Conservation (phyloP, 2,113 vertebrate genomes). For the Turdus rufiventris region DNA sequence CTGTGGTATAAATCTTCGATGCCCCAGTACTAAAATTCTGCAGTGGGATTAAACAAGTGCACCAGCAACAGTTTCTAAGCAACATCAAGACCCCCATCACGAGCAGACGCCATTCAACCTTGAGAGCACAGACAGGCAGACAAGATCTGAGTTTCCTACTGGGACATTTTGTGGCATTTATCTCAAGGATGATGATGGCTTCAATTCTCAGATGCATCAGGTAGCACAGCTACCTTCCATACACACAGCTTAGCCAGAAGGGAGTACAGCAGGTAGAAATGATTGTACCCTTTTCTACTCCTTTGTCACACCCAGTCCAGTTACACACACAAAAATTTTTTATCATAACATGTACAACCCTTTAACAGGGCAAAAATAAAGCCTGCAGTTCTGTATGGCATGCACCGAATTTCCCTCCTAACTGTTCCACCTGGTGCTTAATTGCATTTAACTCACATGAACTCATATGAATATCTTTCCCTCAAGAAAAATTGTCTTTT, state of each 20-base stretch:
- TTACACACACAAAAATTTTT: not conserved
- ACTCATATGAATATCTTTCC: not conserved
- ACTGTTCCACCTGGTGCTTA: not conserved
- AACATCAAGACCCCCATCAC: not conserved
- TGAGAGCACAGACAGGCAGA: not conserved
- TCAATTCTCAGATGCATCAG: fast-evolving
- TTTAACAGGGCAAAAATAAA: not conserved
- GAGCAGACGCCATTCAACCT: not conserved
- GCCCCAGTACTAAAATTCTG: not conserved
- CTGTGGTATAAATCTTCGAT: not conserved
- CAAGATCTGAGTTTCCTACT: not conserved
- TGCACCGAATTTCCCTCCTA: not conserved
- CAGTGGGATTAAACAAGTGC: not conserved
- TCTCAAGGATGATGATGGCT: not conserved
- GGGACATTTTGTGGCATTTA: not conserved
- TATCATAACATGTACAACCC: fast-evolving
- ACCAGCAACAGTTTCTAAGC: not conserved
- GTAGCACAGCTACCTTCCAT: not conserved
- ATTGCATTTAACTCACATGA: not conserved
- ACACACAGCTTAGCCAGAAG: not conserved
- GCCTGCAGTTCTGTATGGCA: not conserved
- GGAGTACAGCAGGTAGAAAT: not conserved
- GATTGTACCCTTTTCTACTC: not conserved
- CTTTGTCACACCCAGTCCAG: not conserved
- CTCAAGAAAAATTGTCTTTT: not conserved